Percentiles rank a stretch among this genome's conserved stretches.
phyloP scores from a whole-genome alignment of 2,113 vertebrate species.

The Corythoichthys haematopterus region DNA sequence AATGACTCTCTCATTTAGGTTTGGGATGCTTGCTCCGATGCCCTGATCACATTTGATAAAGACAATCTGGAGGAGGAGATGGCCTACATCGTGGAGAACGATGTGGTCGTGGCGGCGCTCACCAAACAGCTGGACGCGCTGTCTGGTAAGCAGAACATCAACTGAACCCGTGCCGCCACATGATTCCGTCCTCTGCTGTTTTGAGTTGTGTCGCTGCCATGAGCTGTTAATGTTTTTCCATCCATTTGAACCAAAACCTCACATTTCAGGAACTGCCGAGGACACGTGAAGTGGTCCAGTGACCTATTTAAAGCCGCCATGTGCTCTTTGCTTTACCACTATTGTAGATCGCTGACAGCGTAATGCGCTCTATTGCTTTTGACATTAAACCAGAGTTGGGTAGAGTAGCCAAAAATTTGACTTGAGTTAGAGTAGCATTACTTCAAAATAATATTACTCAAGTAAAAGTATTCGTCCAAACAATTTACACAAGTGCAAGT shows the following conservation, averaged over 20 bases:
- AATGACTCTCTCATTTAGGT: conserved; percentile 79
- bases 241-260: conserved; percentile 62
- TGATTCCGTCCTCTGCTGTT: conserved; percentile 55
- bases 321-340: conserved; percentile 48
- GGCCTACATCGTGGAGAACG: conserved; percentile 95
- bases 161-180: conserved; percentile 45
- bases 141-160: conserved; percentile 73
- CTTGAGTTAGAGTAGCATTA: too few species aligned
- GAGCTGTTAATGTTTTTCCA: conserved; percentile 58
- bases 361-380: conserved; percentile 34
- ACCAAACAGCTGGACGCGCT: conserved; percentile 84
- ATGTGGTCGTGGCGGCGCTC: conserved; percentile 86
- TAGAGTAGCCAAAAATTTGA: too few species aligned
- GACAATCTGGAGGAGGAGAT: conserved; percentile 86
- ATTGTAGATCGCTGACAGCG: conserved; percentile 37
- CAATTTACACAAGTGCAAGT: too few species aligned
- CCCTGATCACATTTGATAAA: conserved; percentile 94
- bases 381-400: conserved; percentile 35
- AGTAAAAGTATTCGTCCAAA: too few species aligned
- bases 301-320: conserved; percentile 66
- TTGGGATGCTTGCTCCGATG: conserved; percentile 98
- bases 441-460: too few species aligned
- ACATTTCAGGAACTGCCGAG: conserved; percentile 46
- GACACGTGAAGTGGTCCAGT: conserved; percentile 70
- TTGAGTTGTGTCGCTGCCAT: conserved; percentile 62